Conservation (phyloP, 2,797 vertebrate species). For the Hemitrygon akajei region DNA sequence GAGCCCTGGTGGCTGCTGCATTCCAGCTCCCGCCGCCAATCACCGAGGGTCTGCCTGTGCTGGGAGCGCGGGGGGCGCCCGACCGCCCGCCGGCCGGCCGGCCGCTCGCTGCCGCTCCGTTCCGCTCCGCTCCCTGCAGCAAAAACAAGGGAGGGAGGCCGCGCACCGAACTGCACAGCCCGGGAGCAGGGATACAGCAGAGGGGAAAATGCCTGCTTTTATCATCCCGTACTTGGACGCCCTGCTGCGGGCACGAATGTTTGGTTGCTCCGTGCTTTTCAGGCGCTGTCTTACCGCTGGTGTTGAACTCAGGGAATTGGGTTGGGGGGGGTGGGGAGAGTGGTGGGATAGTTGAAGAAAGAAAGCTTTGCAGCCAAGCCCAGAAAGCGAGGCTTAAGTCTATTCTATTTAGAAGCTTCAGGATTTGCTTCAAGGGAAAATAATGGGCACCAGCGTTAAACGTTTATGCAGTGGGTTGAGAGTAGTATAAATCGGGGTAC, state of each 20-base stretch:
- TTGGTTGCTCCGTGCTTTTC: background rate
- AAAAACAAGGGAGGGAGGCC: background rate
- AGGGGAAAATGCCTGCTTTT: background rate
- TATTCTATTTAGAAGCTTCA: background rate
- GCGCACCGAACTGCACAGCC: background rate
- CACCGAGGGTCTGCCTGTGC: too few relatives aligned
- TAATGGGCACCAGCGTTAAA: background rate
- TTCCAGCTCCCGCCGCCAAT: conserved; percentile 21
- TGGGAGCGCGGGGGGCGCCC: background rate
- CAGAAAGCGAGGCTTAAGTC: background rate
- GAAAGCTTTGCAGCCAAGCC: background rate
- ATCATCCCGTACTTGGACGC: too few relatives aligned
- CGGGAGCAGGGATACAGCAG: background rate
- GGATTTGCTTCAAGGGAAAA: background rate
- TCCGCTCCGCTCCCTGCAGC: background rate
- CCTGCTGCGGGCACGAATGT: background rate
- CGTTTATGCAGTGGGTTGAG: background rate
- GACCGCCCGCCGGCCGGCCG: too few relatives aligned
- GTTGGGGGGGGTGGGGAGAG: too few relatives aligned
- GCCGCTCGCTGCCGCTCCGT: background rate
- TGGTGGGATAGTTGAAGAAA: background rate
- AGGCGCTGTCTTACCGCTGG: background rate
- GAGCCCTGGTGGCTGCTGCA: background rate
- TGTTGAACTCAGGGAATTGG: background rate
- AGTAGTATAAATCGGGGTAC: too few relatives aligned